Evolutionary conservation across 2,888 invertebrate species (phyloP).

Genomic region (Drymonia ruficornis): DNA sequence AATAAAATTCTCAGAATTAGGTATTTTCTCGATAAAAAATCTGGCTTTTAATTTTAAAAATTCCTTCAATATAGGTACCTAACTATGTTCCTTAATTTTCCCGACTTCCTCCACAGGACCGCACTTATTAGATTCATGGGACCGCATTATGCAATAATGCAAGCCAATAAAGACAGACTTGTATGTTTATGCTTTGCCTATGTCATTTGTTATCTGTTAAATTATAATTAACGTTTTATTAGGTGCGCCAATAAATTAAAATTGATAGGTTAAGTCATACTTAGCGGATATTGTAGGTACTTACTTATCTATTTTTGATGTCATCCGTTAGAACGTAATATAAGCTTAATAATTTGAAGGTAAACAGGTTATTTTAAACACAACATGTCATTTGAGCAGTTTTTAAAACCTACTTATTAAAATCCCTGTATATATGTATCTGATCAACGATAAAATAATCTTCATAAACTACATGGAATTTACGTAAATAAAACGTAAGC

Average conservation of each 20-base stretch:
- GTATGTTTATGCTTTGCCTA: neutral
- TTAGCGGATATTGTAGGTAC: neutral
- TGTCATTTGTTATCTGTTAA: neutral
- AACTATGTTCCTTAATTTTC: too few relatives aligned
- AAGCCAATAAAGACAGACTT: neutral
- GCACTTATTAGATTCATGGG: too few relatives aligned
- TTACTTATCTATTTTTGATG: neutral
- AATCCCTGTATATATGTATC: neutral
- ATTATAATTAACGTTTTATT: neutral
- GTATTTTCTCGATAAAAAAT: too few relatives aligned
- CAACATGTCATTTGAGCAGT: neutral
- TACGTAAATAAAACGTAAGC: neutral
- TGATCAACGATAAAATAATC: neutral
- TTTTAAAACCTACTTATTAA: neutral
- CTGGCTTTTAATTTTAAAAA: too few relatives aligned
- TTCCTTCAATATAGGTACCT: too few relatives aligned
- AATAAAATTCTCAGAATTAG: too few relatives aligned
- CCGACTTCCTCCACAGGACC: too few relatives aligned
- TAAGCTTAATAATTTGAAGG: neutral
- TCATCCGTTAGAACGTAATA: neutral
- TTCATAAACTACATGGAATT: neutral
- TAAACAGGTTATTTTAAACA: neutral
- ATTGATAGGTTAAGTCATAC: neutral
- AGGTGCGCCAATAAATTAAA: too few relatives aligned
- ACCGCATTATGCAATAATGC: neutral